phyloP scores from a whole-genome alignment of 2,888 invertebrate genomes.

The Watsonalla binaria region DNA sequence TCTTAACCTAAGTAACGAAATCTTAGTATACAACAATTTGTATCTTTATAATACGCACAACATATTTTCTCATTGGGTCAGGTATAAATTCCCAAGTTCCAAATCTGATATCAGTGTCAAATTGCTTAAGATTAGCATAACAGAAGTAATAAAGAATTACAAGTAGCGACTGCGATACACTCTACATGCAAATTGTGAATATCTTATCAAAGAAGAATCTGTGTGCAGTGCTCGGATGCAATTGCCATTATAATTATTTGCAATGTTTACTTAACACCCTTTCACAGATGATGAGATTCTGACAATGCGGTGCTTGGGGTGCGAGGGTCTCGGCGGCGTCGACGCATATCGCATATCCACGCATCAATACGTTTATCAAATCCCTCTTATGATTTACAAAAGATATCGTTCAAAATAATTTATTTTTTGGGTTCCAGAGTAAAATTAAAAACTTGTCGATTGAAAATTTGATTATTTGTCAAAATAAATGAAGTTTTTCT shows the following conservation, averaged over 20 bases:
- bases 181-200: constrained; percentile 71
- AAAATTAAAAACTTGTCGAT: neutral
- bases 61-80: constrained; percentile 10
- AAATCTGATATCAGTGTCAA: constrained; percentile 77
- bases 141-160: constrained; percentile 62
- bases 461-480: neutral
- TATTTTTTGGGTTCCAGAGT: constrained; percentile 1
- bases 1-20: too few relatives aligned
- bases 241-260: constrained; percentile 77
- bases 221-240: constrained; percentile 54
- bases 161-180: constrained; percentile 51
- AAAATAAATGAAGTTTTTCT: too few relatives aligned
- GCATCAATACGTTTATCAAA: constrained; percentile 42
- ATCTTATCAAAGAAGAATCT: constrained; percentile 66
- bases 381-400: constrained; percentile 43
- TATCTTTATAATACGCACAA: neutral
- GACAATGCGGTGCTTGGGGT: constrained; percentile 55
- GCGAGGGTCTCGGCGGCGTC: constrained; percentile 31
- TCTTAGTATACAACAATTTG: neutral
- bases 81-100: constrained; percentile 51
- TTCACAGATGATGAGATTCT: constrained; percentile 74
- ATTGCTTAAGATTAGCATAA: constrained; percentile 71
- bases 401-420: constrained; percentile 18
- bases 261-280: constrained; percentile 81
- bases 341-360: constrained; percentile 6